Base-by-base conservation (phyloP, 2,113 vertebrate species). In the Hyaena hyaena region DNA sequence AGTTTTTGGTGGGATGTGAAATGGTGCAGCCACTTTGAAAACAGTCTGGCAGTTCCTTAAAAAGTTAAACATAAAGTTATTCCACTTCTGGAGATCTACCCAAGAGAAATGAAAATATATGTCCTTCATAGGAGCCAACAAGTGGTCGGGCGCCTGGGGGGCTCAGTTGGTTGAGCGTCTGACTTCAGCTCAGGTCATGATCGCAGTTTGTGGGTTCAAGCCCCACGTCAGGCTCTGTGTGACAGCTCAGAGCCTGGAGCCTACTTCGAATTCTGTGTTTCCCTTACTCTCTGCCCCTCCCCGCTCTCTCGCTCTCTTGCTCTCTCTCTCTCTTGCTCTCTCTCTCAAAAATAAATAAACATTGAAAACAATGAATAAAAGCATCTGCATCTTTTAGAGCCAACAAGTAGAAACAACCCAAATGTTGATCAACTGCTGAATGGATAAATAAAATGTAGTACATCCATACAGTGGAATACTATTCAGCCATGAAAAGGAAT, bases 81-180 rank as follows among this genome's bases (percentile, higher is more conserved):
- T 91, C 11, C 23, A 48, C 33, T 86, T 26, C 5, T 73, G 65
- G 58, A 28, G 53, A 28, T 16, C 69, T 63, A 91, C 61, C 35
- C 68, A 33, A 91, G 68, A 92, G 39, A 79, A 92, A 87, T 74
- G 31, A 86, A 95, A 94, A 92, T 71, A 33, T 66, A n/a, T 65
- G 39, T 85, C 68, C 39, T 77, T 76, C 17, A 48, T 45, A 66
- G 87, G 50, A 84, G 48, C 23, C 50, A 35, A 48, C 53, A 55
- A 55, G 53, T 55, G 53, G 16, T 55, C 16, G 53, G 58, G 55
- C 5, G 7, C 55, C 55, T 55, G 55, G 55, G 55, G 17, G 55
- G 55, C 55, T 55, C 55, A 55, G 55, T 55, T 17, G 16, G 55
- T 55, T 17, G 17, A 55, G 17, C 5, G 55, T 19, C 55, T 6